Evolutionary conservation across 2,888 invertebrate genomes (phyloP), one percentile per base, ranked within the genome.

Genomic region (Portevinia maculata): DNA sequence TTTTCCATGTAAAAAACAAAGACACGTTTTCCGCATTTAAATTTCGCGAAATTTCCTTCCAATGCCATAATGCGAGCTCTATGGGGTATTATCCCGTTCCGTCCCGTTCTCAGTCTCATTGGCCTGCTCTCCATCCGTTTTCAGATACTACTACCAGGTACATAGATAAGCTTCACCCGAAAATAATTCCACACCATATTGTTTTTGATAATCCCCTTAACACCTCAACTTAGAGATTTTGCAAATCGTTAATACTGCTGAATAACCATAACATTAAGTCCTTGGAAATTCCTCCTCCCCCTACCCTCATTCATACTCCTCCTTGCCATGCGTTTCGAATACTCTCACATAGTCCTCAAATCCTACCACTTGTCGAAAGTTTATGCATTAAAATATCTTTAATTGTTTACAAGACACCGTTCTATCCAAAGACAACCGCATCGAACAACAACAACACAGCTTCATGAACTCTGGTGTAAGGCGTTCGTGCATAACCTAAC

Each of bases 321-420:
- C 32, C 15, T 9, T 19, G 19, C 17, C 13, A 0, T 21, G 11
- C 3, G 9, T 3, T 4, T 15, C 19, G 17, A 4, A 11, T n/a
- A 41, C 9, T 39, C 41, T 11, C 24, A 13, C 28, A 13, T n/a
- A n/a, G n/a, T n/a, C n/a, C n/a, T n/a, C n/a, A n/a, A n/a, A n/a
- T n/a, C 11, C 34, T 46, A 46, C 2, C 9, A 37, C 24, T 32
- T 75, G 59, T 32, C n/a, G 39, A 73, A 83, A 67, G 76, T 83
- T 83, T 74, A 79, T 83, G 71, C 62, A 65, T 60, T 78, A 78
- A 83, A 83, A 78, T 67, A 83, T 83, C 83, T 83, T 83, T 83
- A 83, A 83, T 83, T 83, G 83, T 83, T 83, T 83, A 83, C 83
- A 81, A 81, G 81, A 81, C 81, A 81, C 59, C 70, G 65, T 70